Evolutionary conservation across 2,113 vertebrate genomes (phyloP).

Genomic region (Donacobius atricapilla): DNA sequence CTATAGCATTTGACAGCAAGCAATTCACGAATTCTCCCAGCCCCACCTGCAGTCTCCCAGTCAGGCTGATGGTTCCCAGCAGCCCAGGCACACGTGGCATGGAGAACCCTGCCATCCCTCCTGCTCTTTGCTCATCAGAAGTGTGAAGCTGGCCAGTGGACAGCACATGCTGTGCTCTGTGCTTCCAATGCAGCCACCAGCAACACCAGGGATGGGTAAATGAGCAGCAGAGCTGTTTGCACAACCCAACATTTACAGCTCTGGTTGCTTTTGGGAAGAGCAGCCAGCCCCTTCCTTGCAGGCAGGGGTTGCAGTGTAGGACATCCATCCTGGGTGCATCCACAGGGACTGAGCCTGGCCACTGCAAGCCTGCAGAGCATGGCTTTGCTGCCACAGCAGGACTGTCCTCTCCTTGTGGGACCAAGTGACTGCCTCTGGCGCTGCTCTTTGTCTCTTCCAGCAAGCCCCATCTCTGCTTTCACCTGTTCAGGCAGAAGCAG

Average conservation of each 20-base stretch:
- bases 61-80: background rate
- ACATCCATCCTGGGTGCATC: background rate
- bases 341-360: accelerated
- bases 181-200: background rate
- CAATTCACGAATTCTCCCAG: background rate
- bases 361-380: background rate
- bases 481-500: background rate
- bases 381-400: background rate
- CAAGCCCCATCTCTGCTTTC: background rate
- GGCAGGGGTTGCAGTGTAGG: background rate
- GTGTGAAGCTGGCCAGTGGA: background rate
- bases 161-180: accelerated
- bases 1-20: background rate
- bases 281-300: background rate
- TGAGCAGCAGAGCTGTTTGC: background rate
- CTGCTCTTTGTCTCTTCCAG: background rate
- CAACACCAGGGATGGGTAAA: background rate
- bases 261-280: background rate
- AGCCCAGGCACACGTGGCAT: accelerated
- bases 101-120: background rate
- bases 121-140: background rate
- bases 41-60: background rate
- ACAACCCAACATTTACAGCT: accelerated
- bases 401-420: background rate
- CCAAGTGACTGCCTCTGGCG: background rate